Evolutionary conservation across 2,797 vertebrate species (phyloP), one percentile per base, ranked within the genome.

Genomic region (Propithecus deckenii): DNA sequence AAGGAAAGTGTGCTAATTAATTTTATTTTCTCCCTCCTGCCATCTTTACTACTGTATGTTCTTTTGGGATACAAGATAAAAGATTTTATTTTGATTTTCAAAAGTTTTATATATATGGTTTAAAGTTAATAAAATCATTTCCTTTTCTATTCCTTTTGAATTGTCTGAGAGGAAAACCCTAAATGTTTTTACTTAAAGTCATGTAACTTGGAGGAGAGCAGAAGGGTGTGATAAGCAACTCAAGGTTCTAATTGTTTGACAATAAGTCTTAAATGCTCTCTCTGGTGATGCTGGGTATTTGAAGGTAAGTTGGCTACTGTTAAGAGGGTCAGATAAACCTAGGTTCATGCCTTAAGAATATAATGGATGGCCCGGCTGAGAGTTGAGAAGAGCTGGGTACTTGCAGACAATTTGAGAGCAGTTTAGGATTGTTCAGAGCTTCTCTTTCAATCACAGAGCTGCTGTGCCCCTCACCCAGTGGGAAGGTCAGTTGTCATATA

Each of bases 1-100:
- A 96, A 55, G 95, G 50, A 96, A 46, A 41, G 46, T 11, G 4
- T 79, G 74, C 80, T 98, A 97, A 98, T 98, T 97, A 98, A 97
- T 81, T 97, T 96, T 79, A 48, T 98, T 97, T 97, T 91, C 91
- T 93, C 20, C 46, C 55, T 96, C 92, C 90, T 91, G 78, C 59
- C 89, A 71, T 72, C 23, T 65, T 91, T 74, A 28, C 48, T 63
- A 78, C 22, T 2, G n/a, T 75, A 23, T 72, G 38, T 95, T 4
- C 38, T 1, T 95, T 57, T 76, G 46, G 35, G 78, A 92, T 38
- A 48, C 8, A 35, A 94, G 75, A 41, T 32, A 35, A n/a, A 35
- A 78, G 78, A 87, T 89, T 0, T 78, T 93, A 22, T 20, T 92
- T 20, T 76, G 75, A 11, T 23, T 75, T 94, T 59, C 76, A 43